phyloP scores from a whole-genome alignment of 2,797 vertebrate species.

The Anguilla marmorata region DNA sequence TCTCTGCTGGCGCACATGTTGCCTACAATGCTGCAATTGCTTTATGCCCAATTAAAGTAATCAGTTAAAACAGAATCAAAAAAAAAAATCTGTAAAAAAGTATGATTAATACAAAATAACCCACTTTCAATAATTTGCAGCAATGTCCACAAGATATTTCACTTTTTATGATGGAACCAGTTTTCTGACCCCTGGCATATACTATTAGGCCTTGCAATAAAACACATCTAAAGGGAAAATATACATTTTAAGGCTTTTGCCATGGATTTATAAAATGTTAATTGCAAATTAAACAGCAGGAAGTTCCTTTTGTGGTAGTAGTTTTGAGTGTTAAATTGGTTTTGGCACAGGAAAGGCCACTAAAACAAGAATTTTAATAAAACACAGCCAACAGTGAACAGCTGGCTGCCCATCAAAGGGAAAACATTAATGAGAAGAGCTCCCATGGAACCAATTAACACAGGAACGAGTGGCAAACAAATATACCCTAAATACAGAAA shows the following conservation, averaged over 20 bases:
- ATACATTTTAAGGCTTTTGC: background rate
- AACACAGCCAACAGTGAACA: background rate
- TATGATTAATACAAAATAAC: background rate
- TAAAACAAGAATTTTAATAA: background rate
- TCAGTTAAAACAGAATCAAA: background rate
- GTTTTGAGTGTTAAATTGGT: background rate
- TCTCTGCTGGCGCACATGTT: no score
- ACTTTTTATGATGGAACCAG: background rate
- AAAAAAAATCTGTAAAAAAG: background rate
- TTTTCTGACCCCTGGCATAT: background rate
- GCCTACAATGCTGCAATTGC: no score
- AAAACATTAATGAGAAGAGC: background rate
- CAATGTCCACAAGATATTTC: background rate
- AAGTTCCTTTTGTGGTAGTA: background rate
- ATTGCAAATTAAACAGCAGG: background rate
- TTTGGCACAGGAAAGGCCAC: background rate
- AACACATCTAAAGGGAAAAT: background rate
- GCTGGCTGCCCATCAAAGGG: background rate
- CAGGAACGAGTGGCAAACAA: background rate
- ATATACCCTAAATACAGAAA: background rate
- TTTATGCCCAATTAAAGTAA: background rate
- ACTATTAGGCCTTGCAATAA: background rate
- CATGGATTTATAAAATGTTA: background rate
- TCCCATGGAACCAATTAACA: background rate
- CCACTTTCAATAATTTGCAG: background rate